phyloP scores from a whole-genome alignment of 1,140 invertebrate genomes.

The Hylyphantes graminicola region DNA sequence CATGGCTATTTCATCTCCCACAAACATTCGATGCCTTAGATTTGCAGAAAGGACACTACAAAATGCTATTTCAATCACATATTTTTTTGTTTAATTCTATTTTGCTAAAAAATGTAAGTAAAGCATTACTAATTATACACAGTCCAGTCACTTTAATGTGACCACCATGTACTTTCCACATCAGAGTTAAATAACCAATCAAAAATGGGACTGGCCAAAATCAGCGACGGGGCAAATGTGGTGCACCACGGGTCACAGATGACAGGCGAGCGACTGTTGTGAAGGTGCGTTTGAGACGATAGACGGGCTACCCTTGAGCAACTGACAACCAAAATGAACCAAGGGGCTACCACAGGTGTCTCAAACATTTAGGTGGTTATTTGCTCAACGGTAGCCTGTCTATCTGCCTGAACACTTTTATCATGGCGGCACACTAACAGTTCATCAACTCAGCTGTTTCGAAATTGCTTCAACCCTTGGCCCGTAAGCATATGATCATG shows the following conservation, averaged over 20 bases:
- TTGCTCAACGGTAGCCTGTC: no score
- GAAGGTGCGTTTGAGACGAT: not conserved
- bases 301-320: not conserved
- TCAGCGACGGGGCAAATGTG: not conserved
- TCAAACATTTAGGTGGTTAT: no score
- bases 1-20: no score
- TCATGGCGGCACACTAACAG: not conserved
- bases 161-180: no score
- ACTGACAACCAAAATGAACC: slow-evolving; percentile 1
- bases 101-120: no score
- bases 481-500: slow-evolving; percentile 8
- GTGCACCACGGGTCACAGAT: slow-evolving; percentile 33
- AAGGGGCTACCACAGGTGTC: not conserved
- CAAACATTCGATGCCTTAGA: no score
- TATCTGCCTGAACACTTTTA: slow-evolving; percentile 5
- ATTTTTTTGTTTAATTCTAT: no score
- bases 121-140: no score
- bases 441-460: slow-evolving; percentile 1
- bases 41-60: no score
- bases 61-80: no score
- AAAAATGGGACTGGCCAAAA: slow-evolving; percentile 15
- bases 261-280: not conserved
- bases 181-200: no score
- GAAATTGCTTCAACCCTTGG: slow-evolving; percentile 17
- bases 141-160: no score